A percentile compares a stretch with the other conserved stretches of the same genome.
Evolutionary conservation across 2,888 invertebrate species (phyloP).

Genomic region (Eilema griseolum): DNA sequence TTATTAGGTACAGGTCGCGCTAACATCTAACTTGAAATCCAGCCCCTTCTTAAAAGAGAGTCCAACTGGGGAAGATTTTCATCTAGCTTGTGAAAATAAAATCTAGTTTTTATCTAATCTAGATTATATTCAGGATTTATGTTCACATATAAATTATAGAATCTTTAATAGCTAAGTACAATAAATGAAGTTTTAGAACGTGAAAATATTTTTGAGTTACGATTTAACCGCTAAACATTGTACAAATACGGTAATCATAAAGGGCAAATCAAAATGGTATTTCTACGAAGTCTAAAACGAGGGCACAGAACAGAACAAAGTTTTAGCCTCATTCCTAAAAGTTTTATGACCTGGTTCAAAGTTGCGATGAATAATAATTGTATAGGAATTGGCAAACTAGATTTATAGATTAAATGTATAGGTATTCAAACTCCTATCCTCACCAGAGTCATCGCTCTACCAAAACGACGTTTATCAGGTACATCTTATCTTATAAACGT

Average conservation of each 20-base stretch:
- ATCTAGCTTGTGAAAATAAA: too few relatives aligned
- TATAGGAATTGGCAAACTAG: slow-evolving; percentile 42
- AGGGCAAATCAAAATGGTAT: neutral
- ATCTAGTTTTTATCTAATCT: too few relatives aligned
- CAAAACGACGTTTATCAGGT: too few relatives aligned
- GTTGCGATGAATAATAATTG: slow-evolving; percentile 40
- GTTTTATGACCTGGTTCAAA: slow-evolving; percentile 25
- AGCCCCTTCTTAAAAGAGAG: neutral
- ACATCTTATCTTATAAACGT: slow-evolving; percentile 35
- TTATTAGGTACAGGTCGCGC: neutral
- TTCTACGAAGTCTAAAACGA: slow-evolving; percentile 16
- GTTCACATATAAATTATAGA: too few relatives aligned
- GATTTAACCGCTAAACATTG: neutral
- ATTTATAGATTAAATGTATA: slow-evolving; percentile 34
- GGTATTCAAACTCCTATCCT: slow-evolving; percentile 28
- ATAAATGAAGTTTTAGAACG: too few relatives aligned
- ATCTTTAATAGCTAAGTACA: too few relatives aligned
- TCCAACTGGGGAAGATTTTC: neutral
- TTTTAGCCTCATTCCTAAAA: slow-evolving; percentile 24
- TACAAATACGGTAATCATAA: too few relatives aligned
- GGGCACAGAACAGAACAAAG: slow-evolving; percentile 30
- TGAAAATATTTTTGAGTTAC: neutral
- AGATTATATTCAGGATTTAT: too few relatives aligned
- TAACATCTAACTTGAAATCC: neutral
- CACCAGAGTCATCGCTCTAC: slow-evolving; percentile 20